phyloP scores from a whole-genome alignment of 2,113 vertebrate species.

The Xiphorhynchus elegans region DNA sequence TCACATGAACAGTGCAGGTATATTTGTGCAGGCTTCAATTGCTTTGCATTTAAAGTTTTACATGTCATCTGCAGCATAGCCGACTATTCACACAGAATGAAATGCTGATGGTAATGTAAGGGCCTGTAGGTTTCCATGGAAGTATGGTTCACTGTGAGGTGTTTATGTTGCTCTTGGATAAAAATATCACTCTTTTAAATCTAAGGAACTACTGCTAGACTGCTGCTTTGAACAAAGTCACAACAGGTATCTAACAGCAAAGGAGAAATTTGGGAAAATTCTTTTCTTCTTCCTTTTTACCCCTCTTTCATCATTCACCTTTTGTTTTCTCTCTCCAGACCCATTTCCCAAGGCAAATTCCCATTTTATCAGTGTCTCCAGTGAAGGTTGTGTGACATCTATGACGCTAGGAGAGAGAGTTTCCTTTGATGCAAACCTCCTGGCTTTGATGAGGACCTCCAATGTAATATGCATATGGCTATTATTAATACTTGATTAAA shows the following conservation, averaged over 20 bases:
- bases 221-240: constrained; percentile 11
- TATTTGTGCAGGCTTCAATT: background rate
- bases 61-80: background rate
- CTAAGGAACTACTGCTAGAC: background rate
- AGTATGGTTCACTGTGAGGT: background rate
- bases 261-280: background rate
- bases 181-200: background rate
- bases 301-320: background rate
- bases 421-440: constrained; percentile 19
- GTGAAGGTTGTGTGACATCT: background rate
- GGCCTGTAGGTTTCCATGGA: background rate
- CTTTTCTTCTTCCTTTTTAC: background rate
- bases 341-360: background rate
- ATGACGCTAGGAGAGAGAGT: background rate
- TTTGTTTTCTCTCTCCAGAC: background rate
- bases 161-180: background rate
- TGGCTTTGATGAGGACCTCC: constrained; percentile 24
- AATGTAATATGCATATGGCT: background rate
- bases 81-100: background rate
- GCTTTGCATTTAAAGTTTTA: background rate
- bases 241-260: background rate
- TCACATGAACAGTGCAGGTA: background rate
- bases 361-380: background rate
- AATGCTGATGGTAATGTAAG: background rate
- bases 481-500: background rate